These are phyloP conservation scores for Ceratitis capitata DNA, from an alignment of 1,140 invertebrate species.

Conservation along the genomic window DNA sequence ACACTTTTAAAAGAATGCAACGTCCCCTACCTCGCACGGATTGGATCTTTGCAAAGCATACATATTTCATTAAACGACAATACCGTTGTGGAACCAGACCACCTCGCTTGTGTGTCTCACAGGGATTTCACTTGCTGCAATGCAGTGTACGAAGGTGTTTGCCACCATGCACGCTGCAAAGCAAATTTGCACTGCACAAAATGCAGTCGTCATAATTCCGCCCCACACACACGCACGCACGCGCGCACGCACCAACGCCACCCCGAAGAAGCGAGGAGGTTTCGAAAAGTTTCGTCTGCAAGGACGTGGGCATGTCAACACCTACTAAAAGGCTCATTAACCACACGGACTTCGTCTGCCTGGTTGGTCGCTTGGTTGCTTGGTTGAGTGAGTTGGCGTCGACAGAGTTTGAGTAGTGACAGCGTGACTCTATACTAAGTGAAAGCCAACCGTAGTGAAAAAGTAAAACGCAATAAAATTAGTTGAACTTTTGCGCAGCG, in stretches of 20 bases:
- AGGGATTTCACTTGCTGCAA: not conserved
- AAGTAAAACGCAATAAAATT: not conserved
- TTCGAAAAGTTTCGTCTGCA: not conserved
- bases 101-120: too few species aligned
- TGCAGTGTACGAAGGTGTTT: not conserved
- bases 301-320: slow-evolving; percentile 8
- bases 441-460: too few species aligned
- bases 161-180: not conserved
- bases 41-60: too few species aligned
- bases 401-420: not conserved
- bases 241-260: not conserved
- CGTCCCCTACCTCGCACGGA: too few species aligned
- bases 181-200: not conserved
- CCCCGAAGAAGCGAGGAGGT: too few species aligned
- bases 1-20: too few species aligned
- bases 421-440: too few species aligned
- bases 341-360: not conserved
- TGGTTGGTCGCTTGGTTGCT: not conserved
- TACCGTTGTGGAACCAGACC: too few species aligned
- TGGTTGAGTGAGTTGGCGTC: not conserved
- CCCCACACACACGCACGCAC: too few species aligned
- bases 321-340: not conserved
- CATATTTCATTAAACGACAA: too few species aligned
- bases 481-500: not conserved
- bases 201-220: slow-evolving; percentile 6